These are phyloP conservation scores for Brassicogethes aeneus DNA, from an alignment of 2,888 invertebrate genomes.

Conservation along the genomic window DNA sequence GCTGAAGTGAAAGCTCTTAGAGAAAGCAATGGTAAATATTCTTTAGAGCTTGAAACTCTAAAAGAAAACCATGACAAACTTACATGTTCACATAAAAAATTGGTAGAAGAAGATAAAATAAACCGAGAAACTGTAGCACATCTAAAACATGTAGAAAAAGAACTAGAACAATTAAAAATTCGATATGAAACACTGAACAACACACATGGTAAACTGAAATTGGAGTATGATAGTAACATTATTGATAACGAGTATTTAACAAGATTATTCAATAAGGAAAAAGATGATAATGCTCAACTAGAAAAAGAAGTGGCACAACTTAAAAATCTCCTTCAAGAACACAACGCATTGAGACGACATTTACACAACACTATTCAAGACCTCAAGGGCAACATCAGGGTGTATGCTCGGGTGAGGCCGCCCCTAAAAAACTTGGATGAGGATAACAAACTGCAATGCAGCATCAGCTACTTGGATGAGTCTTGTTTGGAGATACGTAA, in stretches of 20 bases:
- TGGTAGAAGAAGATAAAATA: conserved; percentile 26
- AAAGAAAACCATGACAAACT: conserved; percentile 2
- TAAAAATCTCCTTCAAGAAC: conserved; percentile 8
- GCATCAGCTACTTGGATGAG: conserved; percentile 50
- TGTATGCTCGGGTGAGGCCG: conserved; percentile 71
- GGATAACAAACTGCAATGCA: conserved; percentile 44
- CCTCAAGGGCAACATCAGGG: conserved; percentile 60
- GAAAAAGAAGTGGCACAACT: conserved; percentile 21
- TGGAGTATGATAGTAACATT: conserved; percentile 18
- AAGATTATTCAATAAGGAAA: conserved; percentile 2
- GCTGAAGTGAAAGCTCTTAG: too few relatives aligned
- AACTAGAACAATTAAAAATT: conserved; percentile 1
- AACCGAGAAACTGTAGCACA: conserved; percentile 4
- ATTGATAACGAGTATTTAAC: not conserved
- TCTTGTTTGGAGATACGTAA: conserved; percentile 54
- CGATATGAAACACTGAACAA: not conserved
- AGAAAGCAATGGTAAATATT: too few relatives aligned
- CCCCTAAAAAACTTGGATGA: conserved; percentile 48
- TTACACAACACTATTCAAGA: conserved; percentile 68
- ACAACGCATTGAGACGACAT: conserved; percentile 33
- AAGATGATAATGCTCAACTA: conserved; percentile 14
- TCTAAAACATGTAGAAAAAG: conserved; percentile 4
- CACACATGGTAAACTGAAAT: conserved; percentile 14
- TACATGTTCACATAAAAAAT: conserved; percentile 14
- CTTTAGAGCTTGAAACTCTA: conserved; percentile 2